A percentile compares a stretch with the other conserved stretches of the same genome.
Evolutionary conservation across 2,888 invertebrate species (phyloP).

Genomic region (Cordilura impudica): DNA sequence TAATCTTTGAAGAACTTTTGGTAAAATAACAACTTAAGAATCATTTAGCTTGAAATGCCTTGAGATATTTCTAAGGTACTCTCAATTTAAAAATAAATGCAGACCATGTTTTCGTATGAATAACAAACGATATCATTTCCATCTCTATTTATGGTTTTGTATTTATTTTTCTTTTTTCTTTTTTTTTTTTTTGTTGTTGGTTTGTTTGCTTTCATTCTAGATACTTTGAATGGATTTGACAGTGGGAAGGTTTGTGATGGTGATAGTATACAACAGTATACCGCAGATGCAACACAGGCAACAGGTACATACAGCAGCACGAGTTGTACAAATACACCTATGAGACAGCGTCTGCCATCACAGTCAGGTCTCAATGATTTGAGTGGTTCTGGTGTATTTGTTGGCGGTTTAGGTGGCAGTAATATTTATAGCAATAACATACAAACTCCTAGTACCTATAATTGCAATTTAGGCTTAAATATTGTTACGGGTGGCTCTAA

Average conservation of each 20-base stretch:
- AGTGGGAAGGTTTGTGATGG: slow-evolving; percentile 39
- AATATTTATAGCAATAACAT: slow-evolving; percentile 56
- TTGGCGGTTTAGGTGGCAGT: slow-evolving; percentile 58
- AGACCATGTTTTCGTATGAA: too few relatives aligned
- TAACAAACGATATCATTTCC: neutral
- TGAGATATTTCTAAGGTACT: too few relatives aligned
- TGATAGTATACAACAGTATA: slow-evolving; percentile 40
- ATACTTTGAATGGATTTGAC: slow-evolving; percentile 56
- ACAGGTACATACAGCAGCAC: slow-evolving; percentile 20
- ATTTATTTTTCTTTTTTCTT: neutral
- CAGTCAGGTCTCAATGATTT: slow-evolving; percentile 57
- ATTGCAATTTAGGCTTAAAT: slow-evolving; percentile 34
- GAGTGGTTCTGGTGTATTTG: slow-evolving; percentile 55
- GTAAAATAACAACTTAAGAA: too few relatives aligned
- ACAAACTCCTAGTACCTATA: slow-evolving; percentile 57
- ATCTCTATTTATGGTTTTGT: neutral
- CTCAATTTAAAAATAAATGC: too few relatives aligned
- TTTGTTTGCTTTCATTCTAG: slow-evolving; percentile 13
- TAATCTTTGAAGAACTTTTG: too few relatives aligned
- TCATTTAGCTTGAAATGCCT: too few relatives aligned
- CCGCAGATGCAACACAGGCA: slow-evolving; percentile 36
- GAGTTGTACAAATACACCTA: slow-evolving; percentile 39
- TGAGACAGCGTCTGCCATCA: slow-evolving; percentile 58
- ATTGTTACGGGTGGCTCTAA: slow-evolving; percentile 9
- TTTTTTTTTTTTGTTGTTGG: neutral